Percentiles rank a stretch among this genome's conserved stretches.
Conservation (phyloP, 2,797 vertebrate genomes). For the Enteromius unitaeniatus region DNA sequence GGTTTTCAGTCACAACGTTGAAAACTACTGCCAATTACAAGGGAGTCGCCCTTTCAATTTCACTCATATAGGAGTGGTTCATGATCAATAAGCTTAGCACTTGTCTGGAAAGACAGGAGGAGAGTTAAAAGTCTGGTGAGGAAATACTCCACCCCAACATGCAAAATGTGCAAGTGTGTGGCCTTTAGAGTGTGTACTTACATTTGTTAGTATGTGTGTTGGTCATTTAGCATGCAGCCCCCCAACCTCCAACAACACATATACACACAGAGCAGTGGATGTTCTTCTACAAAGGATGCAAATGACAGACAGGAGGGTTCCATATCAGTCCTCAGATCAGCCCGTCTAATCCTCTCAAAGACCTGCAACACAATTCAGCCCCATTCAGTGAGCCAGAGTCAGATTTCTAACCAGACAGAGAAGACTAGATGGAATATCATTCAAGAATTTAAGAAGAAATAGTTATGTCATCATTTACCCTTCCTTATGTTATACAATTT, state of each 20-base stretch:
- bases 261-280: constrained; percentile 46
- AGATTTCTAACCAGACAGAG: constrained; percentile 50
- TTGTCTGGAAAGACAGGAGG: constrained; percentile 21
- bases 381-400: constrained; percentile 51
- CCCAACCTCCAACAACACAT: constrained; percentile 26
- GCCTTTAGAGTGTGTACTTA: background rate
- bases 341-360: constrained; percentile 57
- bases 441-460: background rate
- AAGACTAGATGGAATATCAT: constrained; percentile 39
- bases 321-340: constrained; percentile 59
- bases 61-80: constrained; percentile 37
- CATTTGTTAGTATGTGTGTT: background rate
- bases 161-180: constrained; percentile 6
- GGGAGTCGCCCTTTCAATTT: constrained; percentile 51
- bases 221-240: constrained; percentile 12
- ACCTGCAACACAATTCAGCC: constrained; percentile 38
- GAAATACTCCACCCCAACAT: background rate
- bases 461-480: background rate
- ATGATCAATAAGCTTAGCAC: background rate
- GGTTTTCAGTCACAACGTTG: background rate
- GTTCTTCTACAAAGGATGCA: constrained; percentile 54
- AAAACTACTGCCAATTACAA: background rate
- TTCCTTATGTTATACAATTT: background rate
- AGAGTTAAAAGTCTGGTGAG: constrained; percentile 51
- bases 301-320: constrained; percentile 55